Percentiles rank a stretch among this genome's conserved stretches.
Evolutionary conservation across 2,797 vertebrate genomes (phyloP).

Genomic region (Liparis tanakae): DNA sequence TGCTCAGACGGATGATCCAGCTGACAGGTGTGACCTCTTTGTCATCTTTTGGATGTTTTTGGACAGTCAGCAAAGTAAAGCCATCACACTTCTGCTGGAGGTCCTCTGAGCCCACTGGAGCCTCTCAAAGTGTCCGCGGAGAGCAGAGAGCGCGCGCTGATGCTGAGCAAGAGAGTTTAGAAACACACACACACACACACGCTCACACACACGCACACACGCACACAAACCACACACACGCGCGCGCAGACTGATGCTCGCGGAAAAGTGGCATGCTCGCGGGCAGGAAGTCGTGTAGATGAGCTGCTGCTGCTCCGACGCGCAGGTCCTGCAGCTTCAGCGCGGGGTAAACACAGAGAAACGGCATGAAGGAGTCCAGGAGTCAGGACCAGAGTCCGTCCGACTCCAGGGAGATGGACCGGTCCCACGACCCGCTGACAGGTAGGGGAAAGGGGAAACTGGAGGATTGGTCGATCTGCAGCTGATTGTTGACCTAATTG

Average conservation of each 20-base stretch:
- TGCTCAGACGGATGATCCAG: conserved; percentile 19
- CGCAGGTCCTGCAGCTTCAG: conserved; percentile 23
- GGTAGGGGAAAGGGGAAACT: conserved; percentile 49
- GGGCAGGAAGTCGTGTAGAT: conserved; percentile 20
- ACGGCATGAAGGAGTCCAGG: conserved; percentile 71
- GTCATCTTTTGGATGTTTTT: conserved; percentile 9
- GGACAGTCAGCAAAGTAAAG: conserved; percentile 5
- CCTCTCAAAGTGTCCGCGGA: not conserved
- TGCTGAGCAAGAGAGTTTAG: conserved; percentile 8
- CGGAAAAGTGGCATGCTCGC: conserved; percentile 19
- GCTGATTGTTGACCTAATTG: conserved; percentile 46
- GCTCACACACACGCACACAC: not conserved
- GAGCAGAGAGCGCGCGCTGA: conserved; percentile 7
- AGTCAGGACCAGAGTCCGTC: conserved; percentile 80
- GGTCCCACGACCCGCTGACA: conserved; percentile 79
- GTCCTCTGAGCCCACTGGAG: not conserved
- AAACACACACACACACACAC: not conserved
- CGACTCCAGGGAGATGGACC: conserved; percentile 79
- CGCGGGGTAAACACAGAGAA: conserved; percentile 21
- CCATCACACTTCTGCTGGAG: not conserved
- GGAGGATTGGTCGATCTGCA: not conserved
- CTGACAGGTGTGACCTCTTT: not conserved
- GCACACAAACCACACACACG: not conserved
- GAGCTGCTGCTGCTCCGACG: conserved; percentile 15
- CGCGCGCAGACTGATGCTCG: not conserved